Evolutionary conservation across 2,888 invertebrate genomes (phyloP).

Genomic region (Pecten maximus): DNA sequence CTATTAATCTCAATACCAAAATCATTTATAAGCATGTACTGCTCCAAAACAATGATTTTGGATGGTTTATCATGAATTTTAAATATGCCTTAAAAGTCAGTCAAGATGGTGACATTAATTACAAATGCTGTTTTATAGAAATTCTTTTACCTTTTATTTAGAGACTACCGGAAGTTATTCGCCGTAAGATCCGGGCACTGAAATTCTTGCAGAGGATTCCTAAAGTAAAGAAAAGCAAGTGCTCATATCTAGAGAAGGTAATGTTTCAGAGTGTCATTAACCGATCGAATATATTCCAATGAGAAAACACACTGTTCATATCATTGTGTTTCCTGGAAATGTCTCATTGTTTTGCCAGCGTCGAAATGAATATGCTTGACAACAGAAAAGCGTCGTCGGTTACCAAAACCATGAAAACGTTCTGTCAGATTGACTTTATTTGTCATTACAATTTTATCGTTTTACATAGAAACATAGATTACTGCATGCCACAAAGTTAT

Average conservation of each 20-base stretch:
- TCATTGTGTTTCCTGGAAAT: neutral
- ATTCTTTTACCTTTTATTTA: too few relatives aligned
- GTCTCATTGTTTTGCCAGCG: neutral
- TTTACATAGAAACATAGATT: too few relatives aligned
- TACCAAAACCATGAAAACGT: neutral
- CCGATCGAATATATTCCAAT: neutral
- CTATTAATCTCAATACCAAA: constrained; percentile 34
- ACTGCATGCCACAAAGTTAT: too few relatives aligned
- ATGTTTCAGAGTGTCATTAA: neutral
- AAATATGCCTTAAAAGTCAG: too few relatives aligned
- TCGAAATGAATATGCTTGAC: neutral
- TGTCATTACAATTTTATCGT: too few relatives aligned
- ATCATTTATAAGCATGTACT: neutral
- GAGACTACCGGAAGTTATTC: neutral
- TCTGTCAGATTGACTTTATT: too few relatives aligned
- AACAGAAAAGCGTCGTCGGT: constrained; percentile 3
- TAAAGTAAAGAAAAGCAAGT: neutral
- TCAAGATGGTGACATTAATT: too few relatives aligned
- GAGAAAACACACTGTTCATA: neutral
- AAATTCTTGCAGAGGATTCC: neutral
- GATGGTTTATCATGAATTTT: too few relatives aligned
- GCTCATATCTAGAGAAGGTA: neutral
- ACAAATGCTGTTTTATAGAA: too few relatives aligned
- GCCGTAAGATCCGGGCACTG: neutral
- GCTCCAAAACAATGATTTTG: too few relatives aligned